A percentile compares a stretch with the other conserved stretches of the same genome.
These are phyloP conservation scores for Aphidoletes aphidimyza DNA, from an alignment of 2,888 invertebrate genomes.

Conservation along the genomic window DNA sequence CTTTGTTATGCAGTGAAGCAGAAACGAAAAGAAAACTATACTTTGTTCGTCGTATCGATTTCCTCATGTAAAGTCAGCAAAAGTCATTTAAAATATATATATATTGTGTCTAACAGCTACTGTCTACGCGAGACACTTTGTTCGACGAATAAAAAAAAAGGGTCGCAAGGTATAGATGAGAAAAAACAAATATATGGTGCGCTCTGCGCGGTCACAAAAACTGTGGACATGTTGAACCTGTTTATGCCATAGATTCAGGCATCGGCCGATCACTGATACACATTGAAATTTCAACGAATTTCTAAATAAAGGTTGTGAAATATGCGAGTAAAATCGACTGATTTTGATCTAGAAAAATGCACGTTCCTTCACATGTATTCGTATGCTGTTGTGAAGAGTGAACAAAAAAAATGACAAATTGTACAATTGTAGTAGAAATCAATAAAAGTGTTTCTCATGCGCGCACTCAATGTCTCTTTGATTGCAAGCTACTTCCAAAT, in stretches of 20 bases:
- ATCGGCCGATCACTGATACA: neutral
- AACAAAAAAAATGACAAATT: conserved; percentile 23
- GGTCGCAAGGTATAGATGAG: neutral
- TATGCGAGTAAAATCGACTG: neutral
- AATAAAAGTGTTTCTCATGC: conserved; percentile 52
- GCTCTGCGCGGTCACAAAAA: too few relatives aligned
- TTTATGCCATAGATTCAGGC: conserved; percentile 39
- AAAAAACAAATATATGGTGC: neutral
- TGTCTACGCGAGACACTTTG: neutral
- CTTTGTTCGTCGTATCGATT: neutral
- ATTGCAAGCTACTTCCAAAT: conserved; percentile 43
- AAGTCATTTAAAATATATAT: too few relatives aligned
- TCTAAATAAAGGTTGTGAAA: neutral
- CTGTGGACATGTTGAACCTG: neutral
- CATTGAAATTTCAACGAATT: neutral
- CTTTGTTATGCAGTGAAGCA: neutral
- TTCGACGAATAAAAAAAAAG: neutral
- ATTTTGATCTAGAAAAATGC: neutral
- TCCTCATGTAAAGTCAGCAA: neutral
- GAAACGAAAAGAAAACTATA: conserved; percentile 5
- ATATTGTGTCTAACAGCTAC: conserved; percentile 48
- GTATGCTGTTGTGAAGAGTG: neutral
- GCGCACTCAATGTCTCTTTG: neutral
- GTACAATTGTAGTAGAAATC: neutral
- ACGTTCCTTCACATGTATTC: neutral